Percentiles rank a stretch among this genome's conserved stretches.
Evolutionary conservation across 2,888 invertebrate genomes (phyloP).

Genomic region (Cataglyphis altisquamis): DNA sequence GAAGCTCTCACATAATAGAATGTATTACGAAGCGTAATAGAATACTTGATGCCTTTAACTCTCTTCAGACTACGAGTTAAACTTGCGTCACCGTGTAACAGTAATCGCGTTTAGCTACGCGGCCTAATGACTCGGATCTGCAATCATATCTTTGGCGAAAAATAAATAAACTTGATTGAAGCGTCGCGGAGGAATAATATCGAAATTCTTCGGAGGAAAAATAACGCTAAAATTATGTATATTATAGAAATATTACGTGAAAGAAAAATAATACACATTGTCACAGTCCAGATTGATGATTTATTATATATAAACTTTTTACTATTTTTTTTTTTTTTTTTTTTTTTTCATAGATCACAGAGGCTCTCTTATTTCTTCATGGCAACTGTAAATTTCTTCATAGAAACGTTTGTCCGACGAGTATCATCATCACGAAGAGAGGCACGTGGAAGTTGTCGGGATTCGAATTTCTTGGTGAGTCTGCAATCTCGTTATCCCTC

Average conservation of each 20-base stretch:
- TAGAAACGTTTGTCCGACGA: slow-evolving; percentile 97
- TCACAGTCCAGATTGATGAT: background rate
- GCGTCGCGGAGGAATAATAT: background rate
- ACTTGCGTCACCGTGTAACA: slow-evolving; percentile 13
- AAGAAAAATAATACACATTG: background rate
- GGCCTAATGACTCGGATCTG: background rate
- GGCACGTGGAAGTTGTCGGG: slow-evolving; percentile 99
- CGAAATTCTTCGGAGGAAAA: background rate
- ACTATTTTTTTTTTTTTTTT: background rate
- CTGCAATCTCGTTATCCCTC: background rate
- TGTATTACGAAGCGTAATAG: slow-evolving; percentile 48
- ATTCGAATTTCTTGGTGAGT: slow-evolving; percentile 95
- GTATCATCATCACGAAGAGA: slow-evolving; percentile 95
- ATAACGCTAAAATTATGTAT: background rate
- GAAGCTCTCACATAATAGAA: slow-evolving; percentile 18
- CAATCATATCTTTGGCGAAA: slow-evolving; percentile 2
- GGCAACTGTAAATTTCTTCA: slow-evolving; percentile 95
- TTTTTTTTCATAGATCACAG: slow-evolving; percentile 92
- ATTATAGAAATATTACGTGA: background rate
- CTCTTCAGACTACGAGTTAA: slow-evolving; percentile 3
- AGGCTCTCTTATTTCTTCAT: slow-evolving; percentile 97
- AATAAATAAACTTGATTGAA: background rate
- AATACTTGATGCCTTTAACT: slow-evolving; percentile 64
- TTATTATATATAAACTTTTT: background rate
- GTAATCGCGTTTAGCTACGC: slow-evolving; percentile 7